Percentiles rank a stretch among this genome's conserved stretches.
Evolutionary conservation across 1,140 invertebrate genomes (phyloP).

Genomic region (Drosophila sturtevanti): DNA sequence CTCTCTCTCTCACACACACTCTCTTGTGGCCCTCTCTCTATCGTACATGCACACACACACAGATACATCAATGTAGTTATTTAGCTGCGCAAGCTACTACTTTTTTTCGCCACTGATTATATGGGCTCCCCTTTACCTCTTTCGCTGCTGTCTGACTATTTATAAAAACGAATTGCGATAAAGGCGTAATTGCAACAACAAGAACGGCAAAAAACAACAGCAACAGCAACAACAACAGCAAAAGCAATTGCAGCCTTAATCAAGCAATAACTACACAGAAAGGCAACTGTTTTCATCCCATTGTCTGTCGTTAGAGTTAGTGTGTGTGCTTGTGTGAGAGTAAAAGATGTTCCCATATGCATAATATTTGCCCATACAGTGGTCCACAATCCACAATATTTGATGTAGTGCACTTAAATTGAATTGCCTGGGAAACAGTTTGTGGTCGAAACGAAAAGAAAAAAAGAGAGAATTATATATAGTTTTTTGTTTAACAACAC

Average conservation of each 20-base stretch:
- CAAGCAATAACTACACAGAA: conserved; percentile 24
- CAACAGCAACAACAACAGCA: neutral
- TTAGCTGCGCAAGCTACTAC: conserved; percentile 67
- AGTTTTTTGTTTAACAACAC: no score
- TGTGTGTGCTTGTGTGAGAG: conserved; percentile 3
- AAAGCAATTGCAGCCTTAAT: conserved; percentile 29
- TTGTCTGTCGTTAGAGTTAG: conserved; percentile 1
- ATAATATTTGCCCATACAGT: conserved; percentile 59
- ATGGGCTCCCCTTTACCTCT: conserved; percentile 11
- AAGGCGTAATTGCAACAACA: conserved; percentile 16
- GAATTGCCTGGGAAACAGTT: conserved; percentile 16
- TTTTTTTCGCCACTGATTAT: conserved; percentile 59
- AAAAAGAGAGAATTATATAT: no score
- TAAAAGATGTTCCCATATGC: conserved; percentile 55
- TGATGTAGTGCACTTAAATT: neutral
- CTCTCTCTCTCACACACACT: conserved; percentile 15
- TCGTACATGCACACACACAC: neutral
- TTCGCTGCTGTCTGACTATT: conserved; percentile 43
- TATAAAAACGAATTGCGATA: conserved; percentile 53
- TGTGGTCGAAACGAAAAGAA: neutral
- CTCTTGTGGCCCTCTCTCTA: neutral
- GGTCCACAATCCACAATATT: neutral
- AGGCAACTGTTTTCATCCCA: conserved; percentile 18
- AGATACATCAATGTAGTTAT: conserved; percentile 15
- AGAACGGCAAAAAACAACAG: neutral